These are phyloP conservation scores for Platalea minor DNA, from an alignment of 2,797 vertebrate species.

Conservation along the genomic window DNA sequence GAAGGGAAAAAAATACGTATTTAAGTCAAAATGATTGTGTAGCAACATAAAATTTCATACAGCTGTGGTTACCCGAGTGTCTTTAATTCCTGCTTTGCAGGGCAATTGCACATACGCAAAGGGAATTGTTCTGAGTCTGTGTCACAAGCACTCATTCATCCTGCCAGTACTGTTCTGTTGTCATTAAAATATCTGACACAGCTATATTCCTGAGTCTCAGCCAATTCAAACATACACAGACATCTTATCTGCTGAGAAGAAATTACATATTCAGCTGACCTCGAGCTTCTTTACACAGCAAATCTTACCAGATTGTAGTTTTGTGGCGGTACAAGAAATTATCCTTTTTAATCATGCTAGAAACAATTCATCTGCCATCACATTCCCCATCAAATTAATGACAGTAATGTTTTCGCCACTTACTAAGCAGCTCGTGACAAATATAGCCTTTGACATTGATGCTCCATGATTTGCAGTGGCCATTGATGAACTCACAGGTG, in stretches of 20 bases:
- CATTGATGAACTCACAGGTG: background rate
- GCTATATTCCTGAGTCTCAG: background rate
- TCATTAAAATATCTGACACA: background rate
- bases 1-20: fast-evolving
- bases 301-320: background rate
- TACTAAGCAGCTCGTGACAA: background rate
- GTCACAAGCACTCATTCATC: background rate
- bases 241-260: background rate
- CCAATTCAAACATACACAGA: background rate
- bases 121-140: background rate
- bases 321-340: background rate
- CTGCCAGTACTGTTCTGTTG: background rate
- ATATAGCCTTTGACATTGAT: background rate
- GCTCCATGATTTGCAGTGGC: background rate
- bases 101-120: background rate
- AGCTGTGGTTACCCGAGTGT: background rate
- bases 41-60: background rate
- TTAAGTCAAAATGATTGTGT: background rate
- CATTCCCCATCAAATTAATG: background rate
- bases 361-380: background rate
- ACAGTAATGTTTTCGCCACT: background rate
- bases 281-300: background rate
- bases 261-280: background rate
- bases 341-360: background rate
- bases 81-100: background rate